Conservation (phyloP, 2,113 vertebrate genomes). For the Phalacrocorax aristotelis region DNA sequence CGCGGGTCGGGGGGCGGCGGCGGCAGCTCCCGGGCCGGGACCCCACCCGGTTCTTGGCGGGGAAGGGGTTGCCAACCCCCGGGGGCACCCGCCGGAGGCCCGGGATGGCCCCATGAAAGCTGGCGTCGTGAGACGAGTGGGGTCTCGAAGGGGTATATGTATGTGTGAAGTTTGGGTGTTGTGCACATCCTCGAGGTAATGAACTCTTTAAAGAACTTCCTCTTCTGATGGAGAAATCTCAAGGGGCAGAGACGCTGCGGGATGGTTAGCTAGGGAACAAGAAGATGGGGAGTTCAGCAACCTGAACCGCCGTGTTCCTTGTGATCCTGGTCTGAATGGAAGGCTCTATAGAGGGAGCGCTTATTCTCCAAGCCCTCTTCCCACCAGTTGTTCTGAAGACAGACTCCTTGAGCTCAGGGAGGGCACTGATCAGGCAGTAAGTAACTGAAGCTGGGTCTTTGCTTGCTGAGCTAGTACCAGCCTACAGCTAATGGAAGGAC, state of each 20-base stretch:
- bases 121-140: neutral
- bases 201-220: neutral
- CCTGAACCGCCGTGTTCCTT: neutral
- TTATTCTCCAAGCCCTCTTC: neutral
- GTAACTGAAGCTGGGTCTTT: neutral
- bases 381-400: neutral
- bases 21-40: too few relatives aligned
- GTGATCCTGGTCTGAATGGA: rapidly evolving
- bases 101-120: neutral
- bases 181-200: rapidly evolving
- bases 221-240: neutral
- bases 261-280: neutral
- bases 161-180: neutral
- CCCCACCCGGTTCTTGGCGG: neutral
- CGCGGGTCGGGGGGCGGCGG: too few relatives aligned
- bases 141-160: neutral
- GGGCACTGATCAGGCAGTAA: neutral
- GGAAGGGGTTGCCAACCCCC: neutral
- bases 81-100: neutral
- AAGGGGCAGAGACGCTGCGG: too few relatives aligned
- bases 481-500: neutral
- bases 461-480: neutral
- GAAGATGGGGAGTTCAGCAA: neutral
- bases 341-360: neutral
- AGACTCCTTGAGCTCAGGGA: neutral